Base-by-base conservation (phyloP, 2,888 invertebrate species). In the Lepidochitona cinerea region DNA sequence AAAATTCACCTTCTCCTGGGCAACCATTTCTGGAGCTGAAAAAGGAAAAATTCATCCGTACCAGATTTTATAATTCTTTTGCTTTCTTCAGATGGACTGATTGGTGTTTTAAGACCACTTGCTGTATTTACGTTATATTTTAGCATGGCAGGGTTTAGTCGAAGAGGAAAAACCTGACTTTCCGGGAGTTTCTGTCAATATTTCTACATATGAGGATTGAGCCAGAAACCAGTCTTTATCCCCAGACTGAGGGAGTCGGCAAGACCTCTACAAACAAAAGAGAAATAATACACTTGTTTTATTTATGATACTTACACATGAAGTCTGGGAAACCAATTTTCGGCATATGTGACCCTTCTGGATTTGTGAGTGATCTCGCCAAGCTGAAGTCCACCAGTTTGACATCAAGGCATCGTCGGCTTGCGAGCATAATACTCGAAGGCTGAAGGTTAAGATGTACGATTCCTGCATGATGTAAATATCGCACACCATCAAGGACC, bases 401-500 rank as follows among this genome's bases (percentile, higher is more conserved):
- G 4, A 98, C 93, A 70, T 91, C 86, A 18, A 84, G 76, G 14
- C 87, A 78, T 23, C 85, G 78, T 32, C 86, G 73, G 0, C 95
- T 95, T 1, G 95, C 94, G 95, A 98, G 97, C 5, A 99, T 96
- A 36, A 99, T 93, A 90, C 98, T 98, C 88, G 97, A 97, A 0
- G 98, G 99, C 89, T 98, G 97, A 64, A 99, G 78, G 79, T 90
- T 90, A 36, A 90, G 79, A 79, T 90, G 90, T 3, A 85, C 85
- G 36, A 89, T 83, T 9, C 97, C 97, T 84, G 96, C 93, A 95
- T 97, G 97, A 91, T 99, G 98, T 53, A 99, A 92, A 90, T 97
- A 99, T 91, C 98, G 97, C 0, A 87, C 75, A 0, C 78, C 87
- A 68, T 84, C 83, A n/a, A 87, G 75, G 52, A 86, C 79, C 92